Base-by-base conservation (phyloP, 2,888 invertebrate genomes). In the Tubulanus polymorphus region DNA sequence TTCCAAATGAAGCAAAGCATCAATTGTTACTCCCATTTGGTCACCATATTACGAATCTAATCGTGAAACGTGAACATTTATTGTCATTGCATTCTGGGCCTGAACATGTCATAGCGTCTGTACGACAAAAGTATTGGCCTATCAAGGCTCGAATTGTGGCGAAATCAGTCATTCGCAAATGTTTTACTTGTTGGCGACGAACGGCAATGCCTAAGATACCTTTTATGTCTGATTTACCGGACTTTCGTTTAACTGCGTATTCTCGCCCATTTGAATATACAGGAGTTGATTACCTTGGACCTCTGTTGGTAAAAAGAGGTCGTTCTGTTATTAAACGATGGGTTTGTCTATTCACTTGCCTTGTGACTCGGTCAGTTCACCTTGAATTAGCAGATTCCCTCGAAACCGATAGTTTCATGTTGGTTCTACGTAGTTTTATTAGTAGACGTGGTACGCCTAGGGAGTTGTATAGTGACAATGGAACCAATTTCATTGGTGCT, bases 211-310 rank as follows among this genome's bases (percentile, higher is more conserved):
- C 25, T 12, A 41, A 20, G 41, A n/a, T n/a, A 28, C 53, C 46
- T 27, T 25, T 8, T 30, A 53, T 53, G 53, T 46, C 47, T 3
- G 49, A 51, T 6, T 20, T 53, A 3, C 53, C 53, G 18, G 18
- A 3, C 15, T 28, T 27, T 12, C 27, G 53, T 20, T 12, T 50
- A 27, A 20, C 3, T 12, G 8, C 53, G 18, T 26, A 23, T 5
- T 23, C 5, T 6, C 6, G 47, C 3, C 47, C 53, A 3, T 53
- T 53, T 27, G 20, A 3, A 6, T 6, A 23, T 20, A 27, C 26
- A 12, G 54, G 54, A 18, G 15, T 52, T 52, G 54, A 54, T 29
- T 51, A 27, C 49, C 49, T 54, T 26, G 54, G 53, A 5, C 53
- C 53, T 5, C 29, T 49, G n/a, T 3, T 51, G 18, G 48, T 48